Evolutionary conservation across 2,888 invertebrate genomes (phyloP).

Genomic region (Pardosa pseudoannulata): DNA sequence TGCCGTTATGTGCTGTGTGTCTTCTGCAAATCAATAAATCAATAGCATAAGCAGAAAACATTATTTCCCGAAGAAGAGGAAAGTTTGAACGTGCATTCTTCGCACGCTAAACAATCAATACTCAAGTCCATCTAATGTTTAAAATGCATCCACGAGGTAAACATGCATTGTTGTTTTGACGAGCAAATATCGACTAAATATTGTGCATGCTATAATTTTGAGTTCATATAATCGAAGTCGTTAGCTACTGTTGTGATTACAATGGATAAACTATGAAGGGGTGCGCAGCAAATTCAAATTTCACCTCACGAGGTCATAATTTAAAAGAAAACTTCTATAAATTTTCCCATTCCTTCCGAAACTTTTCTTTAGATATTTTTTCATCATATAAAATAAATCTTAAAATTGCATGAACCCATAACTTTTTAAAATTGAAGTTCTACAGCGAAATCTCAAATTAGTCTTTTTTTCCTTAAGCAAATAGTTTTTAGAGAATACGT

Average conservation of each 20-base stretch:
- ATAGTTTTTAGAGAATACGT: too few species aligned
- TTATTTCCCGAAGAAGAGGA: slow-evolving; percentile 60
- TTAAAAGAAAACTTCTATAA: neutral
- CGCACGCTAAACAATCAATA: slow-evolving; percentile 69
- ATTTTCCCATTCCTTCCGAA: neutral
- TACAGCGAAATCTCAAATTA: too few species aligned
- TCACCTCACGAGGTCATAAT: neutral
- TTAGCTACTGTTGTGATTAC: slow-evolving; percentile 56
- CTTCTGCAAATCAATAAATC: slow-evolving; percentile 67
- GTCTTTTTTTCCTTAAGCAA: too few species aligned
- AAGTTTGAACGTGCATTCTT: slow-evolving; percentile 58
- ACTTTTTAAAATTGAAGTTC: too few species aligned
- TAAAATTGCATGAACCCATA: too few species aligned
- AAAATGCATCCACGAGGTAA: slow-evolving; percentile 54
- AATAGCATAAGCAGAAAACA: slow-evolving; percentile 71
- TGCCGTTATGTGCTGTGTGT: slow-evolving; percentile 36
- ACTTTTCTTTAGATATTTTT: too few species aligned
- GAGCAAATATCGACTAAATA: slow-evolving; percentile 59
- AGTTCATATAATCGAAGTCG: slow-evolving; percentile 61
- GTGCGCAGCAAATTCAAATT: slow-evolving; percentile 17
- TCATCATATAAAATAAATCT: too few species aligned
- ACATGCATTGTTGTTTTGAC: slow-evolving; percentile 41
- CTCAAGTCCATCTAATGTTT: slow-evolving; percentile 46
- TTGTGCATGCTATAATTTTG: slow-evolving; percentile 53
- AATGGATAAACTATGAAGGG: slow-evolving; percentile 13